Base-by-base conservation (phyloP, 2,888 invertebrate species). In the Brachyopa scutellaris region DNA sequence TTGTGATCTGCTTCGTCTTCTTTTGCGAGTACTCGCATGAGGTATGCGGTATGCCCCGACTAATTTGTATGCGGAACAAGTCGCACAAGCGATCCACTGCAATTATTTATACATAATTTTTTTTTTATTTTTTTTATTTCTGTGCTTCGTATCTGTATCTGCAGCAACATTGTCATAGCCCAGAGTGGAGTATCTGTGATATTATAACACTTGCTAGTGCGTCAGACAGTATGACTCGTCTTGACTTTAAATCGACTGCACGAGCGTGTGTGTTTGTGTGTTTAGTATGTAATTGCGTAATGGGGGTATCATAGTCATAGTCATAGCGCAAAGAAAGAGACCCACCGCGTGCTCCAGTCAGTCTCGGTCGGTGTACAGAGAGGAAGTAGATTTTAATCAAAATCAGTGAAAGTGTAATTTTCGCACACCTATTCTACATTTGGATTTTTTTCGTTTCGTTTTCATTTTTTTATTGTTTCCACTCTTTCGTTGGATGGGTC, bases 391-490 rank as follows among this genome's bases (percentile, higher is more conserved):
- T 64, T 74, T 80, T 80, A 74, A 80, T 80, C 74, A 74, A 80
- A 76, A 77, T 66, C 82, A 82, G 82, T 82, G 82, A 82, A 82
- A 82, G 82, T 82, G 82, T 82, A 61, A 74, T 80, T 80, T 80
- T 80, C 80, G 69, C 74, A 77, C 82, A 82, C 77, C 77, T 77
- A 70, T 82, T 77, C 66, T 77, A 59, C 51, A 66, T 82, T 77
- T 74, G 74, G 74, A 38, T 53, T 83, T 62, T 76, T 67, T 83
- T 85, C 74, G 8, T 47, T 82, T 70, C 55, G 26, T 38, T 29
- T 42, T 45, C 38, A 29, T 51, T 53, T 33, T 26, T 40, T 47
- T 51, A 38, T 47, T 62, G 49, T 42, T 47, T 59, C 59, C 66
- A 59, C 49, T 51, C 13, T 64, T 42, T 59, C 23, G 51, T 51